These are phyloP conservation scores for Megaceryle alcyon DNA, from an alignment of 2,797 vertebrate species.

Conservation along the genomic window DNA sequence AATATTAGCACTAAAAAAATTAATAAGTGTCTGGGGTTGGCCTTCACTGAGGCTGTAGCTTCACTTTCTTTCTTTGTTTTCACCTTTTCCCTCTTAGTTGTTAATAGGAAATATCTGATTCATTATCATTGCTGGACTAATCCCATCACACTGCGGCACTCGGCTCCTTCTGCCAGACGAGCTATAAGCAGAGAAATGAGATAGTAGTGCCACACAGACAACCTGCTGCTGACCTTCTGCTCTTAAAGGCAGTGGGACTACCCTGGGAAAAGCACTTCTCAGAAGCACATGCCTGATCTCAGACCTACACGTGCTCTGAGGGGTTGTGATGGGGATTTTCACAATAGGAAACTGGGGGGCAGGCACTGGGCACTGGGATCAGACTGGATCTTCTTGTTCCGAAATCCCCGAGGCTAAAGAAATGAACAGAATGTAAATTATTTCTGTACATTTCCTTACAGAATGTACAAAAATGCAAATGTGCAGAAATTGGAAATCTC, in stretches of 20 bases:
- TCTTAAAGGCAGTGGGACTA: background rate
- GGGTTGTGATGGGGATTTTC: background rate
- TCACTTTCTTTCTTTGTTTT: background rate
- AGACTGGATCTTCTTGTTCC: background rate
- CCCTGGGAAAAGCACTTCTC: background rate
- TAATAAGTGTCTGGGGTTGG: background rate
- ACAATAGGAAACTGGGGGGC: background rate
- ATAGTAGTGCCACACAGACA: background rate
- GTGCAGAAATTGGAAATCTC: background rate
- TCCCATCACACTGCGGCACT: background rate
- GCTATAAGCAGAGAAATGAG: background rate
- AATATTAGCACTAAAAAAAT: background rate
- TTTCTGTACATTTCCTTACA: too few relatives aligned
- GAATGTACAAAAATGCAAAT: background rate
- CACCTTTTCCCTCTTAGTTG: background rate
- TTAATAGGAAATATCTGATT: background rate
- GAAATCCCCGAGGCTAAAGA: background rate
- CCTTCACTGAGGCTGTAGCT: background rate
- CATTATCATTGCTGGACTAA: background rate
- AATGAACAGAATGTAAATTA: too few relatives aligned
- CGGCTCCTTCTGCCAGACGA: background rate
- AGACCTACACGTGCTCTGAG: accelerated
- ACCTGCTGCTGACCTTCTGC: background rate
- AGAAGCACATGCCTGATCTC: background rate
- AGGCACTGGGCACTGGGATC: accelerated